Percentiles rank a stretch among this genome's conserved stretches.
phyloP scores from a whole-genome alignment of 2,888 invertebrate species.

The Lymantria dispar region DNA sequence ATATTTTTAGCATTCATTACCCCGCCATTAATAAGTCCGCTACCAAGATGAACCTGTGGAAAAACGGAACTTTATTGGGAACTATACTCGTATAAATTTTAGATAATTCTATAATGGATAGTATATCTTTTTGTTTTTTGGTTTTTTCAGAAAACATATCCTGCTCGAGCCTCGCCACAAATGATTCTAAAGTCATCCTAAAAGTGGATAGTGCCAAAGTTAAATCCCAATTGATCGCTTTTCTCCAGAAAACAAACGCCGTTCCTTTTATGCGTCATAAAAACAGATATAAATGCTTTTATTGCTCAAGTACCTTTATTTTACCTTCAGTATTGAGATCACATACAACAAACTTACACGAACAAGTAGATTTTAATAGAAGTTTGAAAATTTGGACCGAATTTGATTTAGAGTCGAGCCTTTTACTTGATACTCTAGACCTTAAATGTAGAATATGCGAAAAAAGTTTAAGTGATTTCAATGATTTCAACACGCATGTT shows the following conservation, averaged over 20 bases:
- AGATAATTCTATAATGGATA: too few species aligned
- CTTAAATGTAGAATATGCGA: slow-evolving; percentile 2
- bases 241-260: slow-evolving; percentile 32
- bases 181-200: not conserved
- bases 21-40: too few species aligned
- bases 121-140: slow-evolving; percentile 8
- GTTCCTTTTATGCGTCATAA: slow-evolving; percentile 51
- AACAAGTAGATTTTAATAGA: not conserved
- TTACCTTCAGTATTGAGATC: slow-evolving; percentile 1
- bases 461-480: not conserved
- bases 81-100: too few species aligned
- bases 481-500: slow-evolving; percentile 4
- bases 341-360: not conserved
- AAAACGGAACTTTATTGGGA: too few species aligned
- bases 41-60: too few species aligned
- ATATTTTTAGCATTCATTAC: too few species aligned
- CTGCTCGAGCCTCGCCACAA: not conserved
- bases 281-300: slow-evolving; percentile 45
- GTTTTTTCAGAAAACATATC: slow-evolving; percentile 9
- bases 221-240: slow-evolving; percentile 39
- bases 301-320: slow-evolving; percentile 22
- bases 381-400: not conserved
- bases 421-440: slow-evolving; percentile 4
- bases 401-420: not conserved
- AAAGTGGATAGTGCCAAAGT: slow-evolving; percentile 13